Percentiles rank a stretch among this genome's conserved stretches.
These are phyloP conservation scores for Lerema accius DNA, from an alignment of 1,140 invertebrate genomes.

Conservation along the genomic window DNA sequence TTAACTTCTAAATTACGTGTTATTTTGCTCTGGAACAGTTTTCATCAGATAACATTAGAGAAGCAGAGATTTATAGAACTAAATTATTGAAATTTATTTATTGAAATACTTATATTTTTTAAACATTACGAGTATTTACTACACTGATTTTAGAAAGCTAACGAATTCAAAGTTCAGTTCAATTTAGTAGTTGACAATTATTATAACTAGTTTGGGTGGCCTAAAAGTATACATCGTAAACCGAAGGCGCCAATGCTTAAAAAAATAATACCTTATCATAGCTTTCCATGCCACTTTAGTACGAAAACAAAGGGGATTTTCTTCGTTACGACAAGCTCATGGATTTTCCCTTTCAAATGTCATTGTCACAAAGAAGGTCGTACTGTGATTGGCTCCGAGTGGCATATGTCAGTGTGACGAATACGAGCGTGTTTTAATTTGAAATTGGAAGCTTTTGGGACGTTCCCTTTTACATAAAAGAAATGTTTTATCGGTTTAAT, in stretches of 20 bases:
- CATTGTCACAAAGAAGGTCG: conserved; percentile 22
- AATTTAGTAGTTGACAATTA: too few relatives aligned
- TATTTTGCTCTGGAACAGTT: too few relatives aligned
- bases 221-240: background rate
- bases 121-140: too few relatives aligned
- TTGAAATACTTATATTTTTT: too few relatives aligned
- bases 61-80: too few relatives aligned
- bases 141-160: too few relatives aligned
- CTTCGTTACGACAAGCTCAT: conserved; percentile 12
- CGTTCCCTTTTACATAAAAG: conserved; percentile 17
- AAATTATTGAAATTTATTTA: too few relatives aligned
- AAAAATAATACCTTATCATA: background rate
- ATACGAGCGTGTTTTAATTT: conserved; percentile 42
- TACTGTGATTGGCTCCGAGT: conserved; percentile 23
- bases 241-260: background rate
- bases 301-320: conserved; percentile 11
- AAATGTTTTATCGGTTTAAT: conserved; percentile 8
- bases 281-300: conserved; percentile 5
- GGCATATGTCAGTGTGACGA: conserved; percentile 31
- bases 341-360: conserved; percentile 10
- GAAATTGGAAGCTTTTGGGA: conserved; percentile 40
- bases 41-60: too few relatives aligned
- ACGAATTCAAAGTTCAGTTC: too few relatives aligned
- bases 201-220: too few relatives aligned
- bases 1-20: too few relatives aligned